These are phyloP conservation scores for Glaucomys volans DNA, from an alignment of 2,113 vertebrate genomes.

Conservation along the genomic window DNA sequence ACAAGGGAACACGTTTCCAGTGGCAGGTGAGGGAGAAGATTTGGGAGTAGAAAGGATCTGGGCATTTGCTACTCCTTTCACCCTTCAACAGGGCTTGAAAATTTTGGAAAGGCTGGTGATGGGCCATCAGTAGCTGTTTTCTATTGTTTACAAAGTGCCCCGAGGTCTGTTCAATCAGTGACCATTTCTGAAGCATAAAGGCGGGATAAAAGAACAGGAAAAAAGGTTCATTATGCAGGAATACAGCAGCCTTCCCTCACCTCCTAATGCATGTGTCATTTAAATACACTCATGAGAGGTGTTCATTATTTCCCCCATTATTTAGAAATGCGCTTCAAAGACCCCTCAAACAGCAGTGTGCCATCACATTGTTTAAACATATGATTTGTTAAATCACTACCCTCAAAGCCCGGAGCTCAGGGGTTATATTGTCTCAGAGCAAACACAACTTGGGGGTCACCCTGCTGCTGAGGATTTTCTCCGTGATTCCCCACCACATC, in stretches of 20 bases:
- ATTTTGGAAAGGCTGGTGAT: background rate
- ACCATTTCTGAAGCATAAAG: constrained; percentile 43
- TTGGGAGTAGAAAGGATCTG: background rate
- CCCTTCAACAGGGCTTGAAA: background rate
- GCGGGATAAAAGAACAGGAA: background rate
- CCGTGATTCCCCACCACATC: background rate
- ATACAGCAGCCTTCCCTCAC: background rate
- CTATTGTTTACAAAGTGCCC: constrained; percentile 3
- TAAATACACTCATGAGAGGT: constrained; percentile 67
- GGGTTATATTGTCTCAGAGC: background rate
- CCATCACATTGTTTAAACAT: background rate
- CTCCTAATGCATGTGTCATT: constrained; percentile 77
- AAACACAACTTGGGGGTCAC: background rate
- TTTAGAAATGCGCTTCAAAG: constrained; percentile 68
- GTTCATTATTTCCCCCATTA: constrained; percentile 76
- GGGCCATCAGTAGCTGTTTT: background rate
- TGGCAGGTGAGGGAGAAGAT: background rate
- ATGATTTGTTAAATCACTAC: constrained; percentile 67
- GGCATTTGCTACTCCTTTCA: background rate
- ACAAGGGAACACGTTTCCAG: background rate
- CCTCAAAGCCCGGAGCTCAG: background rate
- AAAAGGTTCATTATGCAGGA: constrained; percentile 32
- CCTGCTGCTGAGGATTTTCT: background rate
- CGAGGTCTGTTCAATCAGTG: constrained; percentile 27
- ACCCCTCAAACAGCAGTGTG: constrained; percentile 57